phyloP scores from a whole-genome alignment of 2,113 vertebrate species.

The Dicentrarchus labrax region DNA sequence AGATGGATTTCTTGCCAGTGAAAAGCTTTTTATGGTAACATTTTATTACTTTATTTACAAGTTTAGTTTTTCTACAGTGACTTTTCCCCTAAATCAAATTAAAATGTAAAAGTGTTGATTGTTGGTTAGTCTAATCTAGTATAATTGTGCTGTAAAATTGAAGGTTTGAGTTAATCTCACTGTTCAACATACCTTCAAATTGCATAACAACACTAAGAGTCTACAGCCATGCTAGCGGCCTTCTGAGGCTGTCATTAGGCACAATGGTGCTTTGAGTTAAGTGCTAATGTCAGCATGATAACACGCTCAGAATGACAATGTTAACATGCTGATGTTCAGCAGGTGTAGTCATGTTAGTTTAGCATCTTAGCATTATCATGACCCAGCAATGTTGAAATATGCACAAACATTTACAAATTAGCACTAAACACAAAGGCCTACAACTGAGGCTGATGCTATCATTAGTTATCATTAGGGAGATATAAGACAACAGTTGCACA shows the following conservation, averaged over 20 bases:
- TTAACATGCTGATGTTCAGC: not conserved
- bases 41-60: not conserved
- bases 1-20: not conserved
- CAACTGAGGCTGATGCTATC: no score
- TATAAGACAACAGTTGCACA: not conserved
- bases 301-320: not conserved
- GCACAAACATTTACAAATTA: not conserved
- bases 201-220: no score
- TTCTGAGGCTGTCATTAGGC: not conserved
- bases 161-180: not conserved
- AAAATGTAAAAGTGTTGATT: not conserved
- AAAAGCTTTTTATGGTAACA: not conserved
- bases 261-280: not conserved
- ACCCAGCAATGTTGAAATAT: not conserved
- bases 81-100: not conserved
- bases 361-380: not conserved
- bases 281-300: not conserved
- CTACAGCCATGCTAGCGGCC: no score
- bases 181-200: no score
- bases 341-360: not conserved
- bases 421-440: not conserved
- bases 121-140: not conserved
- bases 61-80: not conserved
- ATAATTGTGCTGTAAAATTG: not conserved
- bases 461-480: not conserved